These are phyloP conservation scores for Drepanosiphum platanoidis DNA, from an alignment of 2,888 invertebrate species.

Conservation along the genomic window DNA sequence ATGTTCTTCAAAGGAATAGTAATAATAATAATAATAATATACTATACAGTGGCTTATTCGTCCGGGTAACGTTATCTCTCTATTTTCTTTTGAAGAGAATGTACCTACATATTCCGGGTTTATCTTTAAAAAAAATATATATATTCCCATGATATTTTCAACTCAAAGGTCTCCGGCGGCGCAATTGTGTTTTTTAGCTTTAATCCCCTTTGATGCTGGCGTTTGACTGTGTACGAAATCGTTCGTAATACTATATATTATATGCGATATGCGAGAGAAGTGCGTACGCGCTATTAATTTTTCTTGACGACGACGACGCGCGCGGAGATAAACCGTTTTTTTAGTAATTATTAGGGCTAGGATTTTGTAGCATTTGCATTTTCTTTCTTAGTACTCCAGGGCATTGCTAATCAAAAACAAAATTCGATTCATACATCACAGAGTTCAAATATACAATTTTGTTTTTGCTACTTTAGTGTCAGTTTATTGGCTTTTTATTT, in stretches of 20 bases:
- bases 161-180: constrained; percentile 46
- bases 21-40: constrained; percentile 15
- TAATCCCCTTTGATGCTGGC: constrained; percentile 46
- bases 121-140: constrained; percentile 42
- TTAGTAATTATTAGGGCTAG: too few species aligned
- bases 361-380: too few species aligned
- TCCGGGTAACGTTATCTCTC: constrained; percentile 33
- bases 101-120: constrained; percentile 28
- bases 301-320: too few species aligned
- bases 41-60: constrained; percentile 1
- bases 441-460: too few species aligned
- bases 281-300: not conserved
- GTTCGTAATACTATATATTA: too few species aligned
- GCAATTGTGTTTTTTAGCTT: constrained; percentile 39
- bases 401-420: too few species aligned
- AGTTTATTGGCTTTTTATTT: too few species aligned
- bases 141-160: constrained; percentile 47
- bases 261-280: not conserved
- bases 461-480: too few species aligned
- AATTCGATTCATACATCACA: too few species aligned
- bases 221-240: constrained; percentile 10
- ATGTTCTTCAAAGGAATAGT: not conserved
- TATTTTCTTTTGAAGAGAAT: constrained; percentile 51
- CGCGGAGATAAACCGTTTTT: not conserved
- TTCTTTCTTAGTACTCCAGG: too few species aligned